Evolutionary conservation across 1,140 invertebrate species (phyloP).

Genomic region (Aplysia californica): DNA sequence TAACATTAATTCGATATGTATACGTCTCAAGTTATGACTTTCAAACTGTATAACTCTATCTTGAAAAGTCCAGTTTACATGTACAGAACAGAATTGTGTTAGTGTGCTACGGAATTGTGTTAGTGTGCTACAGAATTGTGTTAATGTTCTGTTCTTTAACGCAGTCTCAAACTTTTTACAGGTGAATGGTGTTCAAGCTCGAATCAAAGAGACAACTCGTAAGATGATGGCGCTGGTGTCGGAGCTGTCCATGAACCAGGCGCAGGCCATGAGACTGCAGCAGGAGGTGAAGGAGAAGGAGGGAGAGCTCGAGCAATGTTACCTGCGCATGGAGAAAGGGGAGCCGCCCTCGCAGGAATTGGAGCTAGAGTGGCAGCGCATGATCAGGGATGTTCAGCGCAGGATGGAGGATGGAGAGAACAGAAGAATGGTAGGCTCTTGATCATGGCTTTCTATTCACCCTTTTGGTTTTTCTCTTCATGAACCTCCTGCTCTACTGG

Average conservation of each 20-base stretch:
- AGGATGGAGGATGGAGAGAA: slow-evolving; percentile 47
- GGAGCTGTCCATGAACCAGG: slow-evolving; percentile 68
- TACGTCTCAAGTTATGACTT: too few species aligned
- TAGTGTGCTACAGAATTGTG: too few species aligned
- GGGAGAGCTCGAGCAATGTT: slow-evolving; percentile 62
- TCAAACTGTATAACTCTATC: too few species aligned
- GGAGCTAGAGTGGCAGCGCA: slow-evolving; percentile 58
- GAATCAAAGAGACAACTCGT: slow-evolving; percentile 64
- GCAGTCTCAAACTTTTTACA: too few species aligned
- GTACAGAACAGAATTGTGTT: too few species aligned
- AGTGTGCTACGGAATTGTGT: too few species aligned
- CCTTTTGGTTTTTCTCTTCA: not conserved
- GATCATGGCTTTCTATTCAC: not conserved
- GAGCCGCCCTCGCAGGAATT: slow-evolving; percentile 63
- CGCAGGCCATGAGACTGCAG: slow-evolving; percentile 62
- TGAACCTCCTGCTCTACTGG: too few species aligned
- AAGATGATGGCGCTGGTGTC: slow-evolving; percentile 68
- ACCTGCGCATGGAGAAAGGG: slow-evolving; percentile 66
- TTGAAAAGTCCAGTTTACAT: too few species aligned
- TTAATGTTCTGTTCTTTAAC: too few species aligned
- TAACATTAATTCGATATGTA: too few species aligned
- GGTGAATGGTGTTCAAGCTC: slow-evolving; percentile 65
- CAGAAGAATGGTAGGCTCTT: slow-evolving; percentile 50
- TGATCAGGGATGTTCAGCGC: slow-evolving; percentile 50
- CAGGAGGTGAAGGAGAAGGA: slow-evolving; percentile 63